Percentiles rank a stretch among this genome's conserved stretches.
phyloP scores from a whole-genome alignment of 2,113 vertebrate species.

The Thunnus thynnus region DNA sequence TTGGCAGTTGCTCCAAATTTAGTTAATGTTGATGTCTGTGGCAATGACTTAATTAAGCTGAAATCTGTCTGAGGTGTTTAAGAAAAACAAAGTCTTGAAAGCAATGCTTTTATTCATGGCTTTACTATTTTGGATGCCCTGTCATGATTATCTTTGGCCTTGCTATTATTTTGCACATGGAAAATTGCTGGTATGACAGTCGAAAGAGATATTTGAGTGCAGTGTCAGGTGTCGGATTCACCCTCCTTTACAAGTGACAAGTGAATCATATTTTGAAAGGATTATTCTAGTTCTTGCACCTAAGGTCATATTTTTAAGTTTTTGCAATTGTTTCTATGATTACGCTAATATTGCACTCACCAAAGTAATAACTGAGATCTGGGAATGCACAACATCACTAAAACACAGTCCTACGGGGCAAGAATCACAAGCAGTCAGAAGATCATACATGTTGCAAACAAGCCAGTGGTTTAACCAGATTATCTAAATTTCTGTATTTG shows the following conservation, averaged over 20 bases:
- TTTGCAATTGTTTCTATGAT: neutral
- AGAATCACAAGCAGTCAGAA: too few relatives aligned
- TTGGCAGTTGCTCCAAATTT: slow-evolving; percentile 13
- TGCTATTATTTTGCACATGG: neutral
- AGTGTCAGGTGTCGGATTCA: neutral
- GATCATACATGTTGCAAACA: too few relatives aligned
- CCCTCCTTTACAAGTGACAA: neutral
- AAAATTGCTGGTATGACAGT: neutral
- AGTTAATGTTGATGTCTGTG: slow-evolving; percentile 12
- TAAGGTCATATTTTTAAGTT: neutral
- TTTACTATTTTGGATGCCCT: neutral
- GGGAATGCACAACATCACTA: too few relatives aligned
- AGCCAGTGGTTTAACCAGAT: neutral
- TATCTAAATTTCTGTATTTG: neutral
- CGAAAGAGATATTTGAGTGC: neutral
- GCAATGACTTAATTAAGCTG: slow-evolving; percentile 36
- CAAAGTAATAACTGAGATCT: too few relatives aligned
- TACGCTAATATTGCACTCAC: neutral
- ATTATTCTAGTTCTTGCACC: neutral
- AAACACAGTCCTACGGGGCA: too few relatives aligned
- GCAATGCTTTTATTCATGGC: neutral
- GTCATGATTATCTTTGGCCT: neutral
- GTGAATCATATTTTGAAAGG: neutral
- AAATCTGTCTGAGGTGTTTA: slow-evolving; percentile 12
- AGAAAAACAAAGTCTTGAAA: neutral